Evolutionary conservation across 1,140 invertebrate species (phyloP).

Genomic region (Drosophila chauvacae): DNA sequence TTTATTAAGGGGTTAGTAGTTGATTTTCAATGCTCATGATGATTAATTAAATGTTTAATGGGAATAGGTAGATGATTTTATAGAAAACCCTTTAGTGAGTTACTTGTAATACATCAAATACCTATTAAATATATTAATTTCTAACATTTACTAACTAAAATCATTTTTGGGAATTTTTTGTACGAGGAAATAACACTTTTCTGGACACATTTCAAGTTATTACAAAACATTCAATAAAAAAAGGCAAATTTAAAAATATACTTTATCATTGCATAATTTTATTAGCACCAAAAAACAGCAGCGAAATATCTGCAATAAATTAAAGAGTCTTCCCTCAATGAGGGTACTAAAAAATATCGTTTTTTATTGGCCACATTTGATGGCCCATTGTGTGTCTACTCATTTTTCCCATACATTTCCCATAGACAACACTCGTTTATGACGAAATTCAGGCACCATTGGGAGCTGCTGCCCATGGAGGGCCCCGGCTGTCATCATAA

Average conservation of each 20-base stretch:
- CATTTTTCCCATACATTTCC: neutral
- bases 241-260: neutral
- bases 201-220: neutral
- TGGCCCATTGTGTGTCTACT: conserved; percentile 11
- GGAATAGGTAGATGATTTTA: too few species aligned
- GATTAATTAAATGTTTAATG: neutral
- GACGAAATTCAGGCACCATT: neutral
- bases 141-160: neutral
- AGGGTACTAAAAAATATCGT: conserved; percentile 6
- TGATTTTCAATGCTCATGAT: neutral
- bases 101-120: neutral
- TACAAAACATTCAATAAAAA: neutral
- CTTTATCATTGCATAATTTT: neutral
- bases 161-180: neutral
- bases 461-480: neutral
- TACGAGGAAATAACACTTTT: neutral
- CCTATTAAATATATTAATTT: too few species aligned
- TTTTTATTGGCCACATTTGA: conserved; percentile 12
- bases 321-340: neutral
- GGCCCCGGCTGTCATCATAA: conserved; percentile 19
- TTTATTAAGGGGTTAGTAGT: neutral
- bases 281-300: neutral
- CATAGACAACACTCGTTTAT: neutral
- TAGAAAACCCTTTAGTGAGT: neutral
- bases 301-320: neutral